Evolutionary conservation across 1,140 invertebrate species (phyloP), one percentile per base, ranked within the genome.

Genomic region (Eciton burchellii): DNA sequence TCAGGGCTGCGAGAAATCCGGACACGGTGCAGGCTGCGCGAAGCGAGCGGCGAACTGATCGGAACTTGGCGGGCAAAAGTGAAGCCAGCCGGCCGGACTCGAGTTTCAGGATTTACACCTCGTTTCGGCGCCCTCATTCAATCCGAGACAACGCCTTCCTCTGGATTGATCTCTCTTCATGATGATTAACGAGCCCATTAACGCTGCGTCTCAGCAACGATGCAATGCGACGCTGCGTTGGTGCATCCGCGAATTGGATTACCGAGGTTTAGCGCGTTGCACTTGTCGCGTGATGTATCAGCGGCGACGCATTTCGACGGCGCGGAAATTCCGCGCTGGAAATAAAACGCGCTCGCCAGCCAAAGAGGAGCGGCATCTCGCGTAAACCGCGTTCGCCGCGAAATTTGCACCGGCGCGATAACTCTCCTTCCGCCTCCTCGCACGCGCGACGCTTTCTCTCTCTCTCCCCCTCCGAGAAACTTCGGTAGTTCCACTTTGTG

Each of bases 31-130:
- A 41, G 14, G 56, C 43, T 57, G 56, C 35, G 43, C 16, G n/a
- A 43, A 41, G 47, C 16, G 24, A 57, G 26, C 49, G 14, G n/a
- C 66, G 11, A 71, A 71, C 29, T 60, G 59, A 73, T 73, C 16
- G 56, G 16, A 76, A 76, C 72, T 76, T 76, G 21, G 1, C n/a
- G 12, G 35, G 63, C 43, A 74, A 76, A 63, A 76, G 56, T 73
- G 59, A 43, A 59, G 71, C 71, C 21, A 19, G 35, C 21, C 29
- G 26, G 6, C 62, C 60, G 2, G 24, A 76, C 49, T n/a, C 49
- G 49, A 35, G 35, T 76, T 74, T 63, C 26, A 19, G 24, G 57
- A 63, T 74, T 76, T 63, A 63, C n/a, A n/a, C 4, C 2, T 41
- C 57, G n/a, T 19, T 56, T 11, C 43, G 12, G 6, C 43, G 14